These are phyloP conservation scores for Macropodus opercularis DNA, from an alignment of 2,797 vertebrate species.

Conservation along the genomic window DNA sequence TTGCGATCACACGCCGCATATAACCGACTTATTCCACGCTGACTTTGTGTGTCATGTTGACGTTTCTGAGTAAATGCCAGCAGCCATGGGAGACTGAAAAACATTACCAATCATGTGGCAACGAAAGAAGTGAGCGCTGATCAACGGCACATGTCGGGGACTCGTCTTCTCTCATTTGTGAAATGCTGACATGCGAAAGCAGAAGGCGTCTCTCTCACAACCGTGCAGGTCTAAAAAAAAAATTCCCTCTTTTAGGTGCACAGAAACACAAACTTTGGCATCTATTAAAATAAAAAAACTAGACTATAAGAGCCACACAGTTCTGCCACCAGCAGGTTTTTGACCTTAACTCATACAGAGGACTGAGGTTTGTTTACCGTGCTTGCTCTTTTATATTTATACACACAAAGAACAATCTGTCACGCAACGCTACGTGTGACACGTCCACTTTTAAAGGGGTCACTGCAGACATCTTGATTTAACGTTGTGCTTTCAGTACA, in stretches of 20 bases:
- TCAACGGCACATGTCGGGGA: neutral
- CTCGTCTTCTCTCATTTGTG: neutral
- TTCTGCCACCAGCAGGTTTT: conserved; percentile 17
- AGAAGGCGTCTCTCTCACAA: neutral
- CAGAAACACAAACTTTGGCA: conserved; percentile 11
- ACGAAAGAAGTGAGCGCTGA: conserved; percentile 6
- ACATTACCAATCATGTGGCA: conserved; percentile 16
- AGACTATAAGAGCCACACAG: too few relatives aligned
- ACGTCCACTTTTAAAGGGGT: conserved; percentile 10
- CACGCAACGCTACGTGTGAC: conserved; percentile 18
- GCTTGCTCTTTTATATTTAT: conserved; percentile 4
- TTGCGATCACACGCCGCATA: conserved; percentile 16
- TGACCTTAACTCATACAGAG: conserved; percentile 32
- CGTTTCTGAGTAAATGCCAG: neutral
- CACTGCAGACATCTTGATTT: too few relatives aligned
- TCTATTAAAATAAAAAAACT: conserved; percentile 32
- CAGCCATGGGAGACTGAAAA: conserved; percentile 24
- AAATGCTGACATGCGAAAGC: neutral
- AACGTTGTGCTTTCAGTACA: too few relatives aligned
- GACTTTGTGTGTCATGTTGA: neutral
- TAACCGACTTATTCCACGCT: conserved; percentile 19
- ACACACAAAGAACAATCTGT: conserved; percentile 27
- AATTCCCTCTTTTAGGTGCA: conserved; percentile 1
- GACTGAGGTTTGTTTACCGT: too few relatives aligned
- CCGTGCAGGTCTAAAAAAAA: conserved; percentile 1